Percentiles rank a stretch among this genome's conserved stretches.
These are phyloP conservation scores for Ardeotis arabs DNA, from an alignment of 2,113 vertebrate genomes.

Conservation along the genomic window DNA sequence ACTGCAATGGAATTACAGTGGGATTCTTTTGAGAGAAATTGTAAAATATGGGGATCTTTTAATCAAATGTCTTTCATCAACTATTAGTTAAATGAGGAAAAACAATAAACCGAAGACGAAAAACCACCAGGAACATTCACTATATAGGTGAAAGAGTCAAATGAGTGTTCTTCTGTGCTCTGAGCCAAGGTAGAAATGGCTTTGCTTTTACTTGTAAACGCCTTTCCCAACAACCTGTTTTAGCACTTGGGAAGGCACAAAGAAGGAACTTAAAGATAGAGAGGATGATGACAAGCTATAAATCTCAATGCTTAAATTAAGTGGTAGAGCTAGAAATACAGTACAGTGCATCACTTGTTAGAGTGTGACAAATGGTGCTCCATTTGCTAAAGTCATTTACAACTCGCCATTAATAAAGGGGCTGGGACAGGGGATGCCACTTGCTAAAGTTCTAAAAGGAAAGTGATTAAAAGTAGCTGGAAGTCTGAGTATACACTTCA, in stretches of 20 bases:
- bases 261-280: slow-evolving; percentile 73
- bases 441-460: slow-evolving; percentile 55
- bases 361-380: slow-evolving; percentile 75
- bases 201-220: slow-evolving; percentile 58
- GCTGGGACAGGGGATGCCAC: slow-evolving; percentile 28
- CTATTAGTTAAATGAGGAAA: slow-evolving; percentile 30
- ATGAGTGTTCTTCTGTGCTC: slow-evolving; percentile 6
- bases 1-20: slow-evolving; percentile 21
- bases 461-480: slow-evolving; percentile 47
- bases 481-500: slow-evolving; percentile 39
- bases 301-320: slow-evolving; percentile 75
- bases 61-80: slow-evolving; percentile 53
- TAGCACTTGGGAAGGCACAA: slow-evolving; percentile 73
- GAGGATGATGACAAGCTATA: slow-evolving; percentile 69
- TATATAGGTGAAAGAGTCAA: background rate
- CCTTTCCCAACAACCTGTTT: slow-evolving; percentile 42
- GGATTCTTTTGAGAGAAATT: slow-evolving; percentile 52
- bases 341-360: slow-evolving; percentile 70
- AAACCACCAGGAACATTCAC: background rate
- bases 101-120: slow-evolving; percentile 9
- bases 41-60: slow-evolving; percentile 24
- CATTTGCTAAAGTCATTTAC: slow-evolving; percentile 77
- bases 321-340: slow-evolving; percentile 66
- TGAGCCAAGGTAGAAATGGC: slow-evolving; percentile 47
- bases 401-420: slow-evolving; percentile 72